Percentiles rank a stretch among this genome's conserved stretches.
These are phyloP conservation scores for Dasyurus viverrinus DNA, from an alignment of 2,113 vertebrate species.

Conservation along the genomic window DNA sequence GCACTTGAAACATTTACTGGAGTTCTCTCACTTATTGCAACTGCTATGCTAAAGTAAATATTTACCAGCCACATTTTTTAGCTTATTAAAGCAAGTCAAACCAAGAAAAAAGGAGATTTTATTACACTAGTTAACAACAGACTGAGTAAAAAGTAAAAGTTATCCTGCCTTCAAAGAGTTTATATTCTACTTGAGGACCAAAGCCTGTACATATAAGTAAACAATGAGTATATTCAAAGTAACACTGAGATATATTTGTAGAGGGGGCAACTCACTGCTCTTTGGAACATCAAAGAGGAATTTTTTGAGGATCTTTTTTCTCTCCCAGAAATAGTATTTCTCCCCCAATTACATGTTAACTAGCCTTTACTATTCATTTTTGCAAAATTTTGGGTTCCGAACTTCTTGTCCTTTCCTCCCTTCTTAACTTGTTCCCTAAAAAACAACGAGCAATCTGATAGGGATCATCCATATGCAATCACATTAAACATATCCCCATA, in stretches of 20 bases:
- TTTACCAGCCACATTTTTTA: conserved; percentile 87
- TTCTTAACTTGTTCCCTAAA: no score
- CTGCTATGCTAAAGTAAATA: conserved; percentile 90
- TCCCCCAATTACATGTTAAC: no score
- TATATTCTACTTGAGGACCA: background rate
- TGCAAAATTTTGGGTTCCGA: no score
- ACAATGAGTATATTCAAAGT: background rate
- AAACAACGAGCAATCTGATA: no score
- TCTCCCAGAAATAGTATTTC: no score
- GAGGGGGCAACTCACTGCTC: background rate
- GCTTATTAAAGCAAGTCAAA: conserved; percentile 78
- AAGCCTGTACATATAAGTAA: background rate
- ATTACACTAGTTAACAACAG: conserved; percentile 80
- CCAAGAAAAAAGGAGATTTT: conserved; percentile 80
- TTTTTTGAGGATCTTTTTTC: no score
- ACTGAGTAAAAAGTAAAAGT: background rate
- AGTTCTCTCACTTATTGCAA: conserved; percentile 97
- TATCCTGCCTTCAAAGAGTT: background rate
- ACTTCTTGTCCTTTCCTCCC: no score
- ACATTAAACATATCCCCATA: no score
- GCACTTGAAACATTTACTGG: conserved; percentile 93
- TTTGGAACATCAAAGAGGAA: background rate
- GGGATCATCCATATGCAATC: no score
- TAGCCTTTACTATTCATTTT: no score
- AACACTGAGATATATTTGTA: background rate